Evolutionary conservation across 2,113 vertebrate genomes (phyloP), one percentile per base, ranked within the genome.

Genomic region (Circaetus cinerascens): DNA sequence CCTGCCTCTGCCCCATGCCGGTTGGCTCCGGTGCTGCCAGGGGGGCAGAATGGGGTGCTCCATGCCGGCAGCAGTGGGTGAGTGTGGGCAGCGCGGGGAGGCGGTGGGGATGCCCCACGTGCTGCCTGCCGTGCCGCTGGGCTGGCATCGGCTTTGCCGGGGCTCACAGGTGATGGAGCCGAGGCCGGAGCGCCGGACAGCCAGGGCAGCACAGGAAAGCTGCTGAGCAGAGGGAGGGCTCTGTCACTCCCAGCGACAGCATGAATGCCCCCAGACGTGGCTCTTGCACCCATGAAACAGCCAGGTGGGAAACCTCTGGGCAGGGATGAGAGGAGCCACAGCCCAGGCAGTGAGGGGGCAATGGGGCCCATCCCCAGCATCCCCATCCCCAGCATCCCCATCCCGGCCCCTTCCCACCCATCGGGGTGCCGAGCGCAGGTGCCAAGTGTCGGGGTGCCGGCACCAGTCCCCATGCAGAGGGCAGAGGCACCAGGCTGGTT

Each of bases 61-160:
- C 3, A 7, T 29, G 60, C 14, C 1, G 4, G 73, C 30, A 51
- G 48, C 15, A 2, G 50, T 3, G 5, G 40, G 41, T 0, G 8
- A 53, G 38, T 1, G 30, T 41, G 50, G 62, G 51, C 50, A 38
- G 40, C 1, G 1, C 2, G 2, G 34, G n/a, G 46, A 59, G 27
- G 48, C 1, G 3, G 30, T 13, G 57, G 32, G 26, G 38, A 50
- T 23, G 19, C 59, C 73, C 41, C 22, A 3, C 1, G 15, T 26
- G 41, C 63, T 36, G 77, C 32, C 46, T 13, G 15, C 51, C 2
- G 2, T 48, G 60, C 71, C 2, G 11, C 32, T 22, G 27, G 43
- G 25, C 84, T 15, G 36, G 20, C 46, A 26, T 13, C 3, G 3
- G n/a, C 48, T 71, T 71, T 46, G 29, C 62, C 2, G 2, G 79